These are phyloP conservation scores for Harpagus bidentatus DNA, from an alignment of 2,113 vertebrate species.

Conservation along the genomic window DNA sequence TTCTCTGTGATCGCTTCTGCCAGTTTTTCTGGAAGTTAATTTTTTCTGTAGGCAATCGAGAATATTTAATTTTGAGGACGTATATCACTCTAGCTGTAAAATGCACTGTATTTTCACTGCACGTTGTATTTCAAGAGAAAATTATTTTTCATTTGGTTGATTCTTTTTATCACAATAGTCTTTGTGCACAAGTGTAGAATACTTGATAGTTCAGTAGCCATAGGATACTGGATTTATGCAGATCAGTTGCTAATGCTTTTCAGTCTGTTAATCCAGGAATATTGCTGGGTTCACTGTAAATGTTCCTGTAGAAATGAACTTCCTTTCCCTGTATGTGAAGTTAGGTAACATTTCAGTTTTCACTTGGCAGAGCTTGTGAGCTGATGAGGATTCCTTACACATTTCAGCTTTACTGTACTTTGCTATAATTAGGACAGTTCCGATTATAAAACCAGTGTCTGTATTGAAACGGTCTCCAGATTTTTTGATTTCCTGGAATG, in stretches of 20 bases:
- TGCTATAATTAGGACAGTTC: not conserved
- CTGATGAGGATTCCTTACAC: not conserved
- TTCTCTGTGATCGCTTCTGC: not conserved
- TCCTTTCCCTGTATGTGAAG: not conserved
- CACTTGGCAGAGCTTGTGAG: not conserved
- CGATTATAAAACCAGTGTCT: not conserved
- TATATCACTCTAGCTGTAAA: not conserved
- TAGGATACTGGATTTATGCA: not conserved
- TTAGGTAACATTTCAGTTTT: not conserved
- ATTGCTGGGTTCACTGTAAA: not conserved
- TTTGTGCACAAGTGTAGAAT: not conserved
- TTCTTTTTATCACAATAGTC: not conserved
- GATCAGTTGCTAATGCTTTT: not conserved
- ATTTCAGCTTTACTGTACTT: not conserved
- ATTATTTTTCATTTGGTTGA: not conserved
- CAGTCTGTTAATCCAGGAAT: not conserved
- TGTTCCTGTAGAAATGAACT: not conserved
- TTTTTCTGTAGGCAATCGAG: not conserved
- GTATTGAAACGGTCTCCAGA: not conserved
- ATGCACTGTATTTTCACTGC: not conserved
- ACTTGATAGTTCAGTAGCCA: not conserved
- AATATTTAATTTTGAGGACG: not conserved
- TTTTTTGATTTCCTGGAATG: not conserved
- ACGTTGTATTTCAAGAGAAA: not conserved
- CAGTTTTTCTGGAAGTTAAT: not conserved